Evolutionary conservation across 2,888 invertebrate species (phyloP).

Genomic region (Noctua janthe): DNA sequence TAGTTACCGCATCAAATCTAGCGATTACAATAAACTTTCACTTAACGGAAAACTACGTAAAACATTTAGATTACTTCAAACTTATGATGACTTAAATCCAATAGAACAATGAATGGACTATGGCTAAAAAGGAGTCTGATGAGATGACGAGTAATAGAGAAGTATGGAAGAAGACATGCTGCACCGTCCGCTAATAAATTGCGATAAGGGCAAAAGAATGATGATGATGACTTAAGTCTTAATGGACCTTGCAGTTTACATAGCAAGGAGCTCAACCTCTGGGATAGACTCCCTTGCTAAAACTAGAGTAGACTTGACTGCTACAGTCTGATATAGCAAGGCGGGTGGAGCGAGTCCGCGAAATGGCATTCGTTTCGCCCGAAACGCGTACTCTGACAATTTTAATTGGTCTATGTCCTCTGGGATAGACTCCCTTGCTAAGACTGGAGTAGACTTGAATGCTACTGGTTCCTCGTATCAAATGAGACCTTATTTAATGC

Average conservation of each 20-base stretch:
- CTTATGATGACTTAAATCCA: not conserved
- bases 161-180: not conserved
- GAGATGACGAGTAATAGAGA: not conserved
- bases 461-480: not conserved
- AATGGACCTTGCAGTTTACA: not conserved
- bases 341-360: no score
- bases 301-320: not conserved
- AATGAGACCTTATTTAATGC: not conserved
- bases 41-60: slow-evolving; percentile 35
- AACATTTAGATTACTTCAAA: slow-evolving; percentile 8
- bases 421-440: not conserved
- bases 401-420: not conserved
- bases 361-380: no score
- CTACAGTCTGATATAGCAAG: not conserved
- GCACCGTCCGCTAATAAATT: not conserved
- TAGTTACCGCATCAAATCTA: slow-evolving; percentile 52
- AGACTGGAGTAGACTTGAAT: not conserved
- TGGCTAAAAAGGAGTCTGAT: not conserved
- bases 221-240: not conserved
- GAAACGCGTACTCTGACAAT: no score
- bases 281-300: not conserved
- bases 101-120: not conserved
- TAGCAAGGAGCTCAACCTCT: not conserved
- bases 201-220: not conserved
- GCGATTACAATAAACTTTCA: slow-evolving; percentile 48